These are phyloP conservation scores for Marisa cornuarietis DNA, from an alignment of 1,140 invertebrate genomes.

Conservation along the genomic window DNA sequence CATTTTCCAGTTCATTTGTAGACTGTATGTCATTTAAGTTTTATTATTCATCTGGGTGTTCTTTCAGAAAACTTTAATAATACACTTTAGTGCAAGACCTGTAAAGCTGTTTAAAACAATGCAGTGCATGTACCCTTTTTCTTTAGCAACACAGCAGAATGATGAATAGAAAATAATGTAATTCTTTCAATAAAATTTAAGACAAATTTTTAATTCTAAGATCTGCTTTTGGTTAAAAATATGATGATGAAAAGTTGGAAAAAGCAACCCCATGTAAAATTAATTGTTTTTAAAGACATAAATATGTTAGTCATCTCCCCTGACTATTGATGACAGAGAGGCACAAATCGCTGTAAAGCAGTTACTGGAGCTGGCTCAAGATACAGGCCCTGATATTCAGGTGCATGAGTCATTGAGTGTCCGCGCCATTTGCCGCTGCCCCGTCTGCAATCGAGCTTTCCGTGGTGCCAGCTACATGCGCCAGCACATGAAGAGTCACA, in stretches of 20 bases:
- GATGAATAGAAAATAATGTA: no score
- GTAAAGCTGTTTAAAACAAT: no score
- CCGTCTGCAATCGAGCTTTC: slow-evolving; percentile 57
- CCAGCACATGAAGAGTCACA: slow-evolving; percentile 61
- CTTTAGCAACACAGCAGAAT: no score
- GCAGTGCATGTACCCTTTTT: no score
- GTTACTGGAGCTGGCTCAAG: slow-evolving; percentile 45
- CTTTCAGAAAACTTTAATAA: no score
- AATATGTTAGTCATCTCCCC: not conserved
- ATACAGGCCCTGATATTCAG: not conserved
- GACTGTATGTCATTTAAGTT: not conserved
- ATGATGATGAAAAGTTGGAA: not conserved
- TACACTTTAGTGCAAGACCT: no score
- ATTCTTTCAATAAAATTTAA: no score
- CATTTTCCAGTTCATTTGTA: not conserved
- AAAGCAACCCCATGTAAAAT: not conserved
- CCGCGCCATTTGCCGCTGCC: slow-evolving; percentile 43
- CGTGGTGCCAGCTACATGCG: slow-evolving; percentile 55
- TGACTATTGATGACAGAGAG: slow-evolving; percentile 36
- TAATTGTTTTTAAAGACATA: not conserved
- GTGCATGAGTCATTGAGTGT: slow-evolving; percentile 9
- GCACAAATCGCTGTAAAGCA: slow-evolving; percentile 57
- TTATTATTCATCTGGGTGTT: no score
- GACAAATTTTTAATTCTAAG: no score
- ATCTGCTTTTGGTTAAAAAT: not conserved